Percentiles rank a stretch among this genome's conserved stretches.
Evolutionary conservation across 2,888 invertebrate genomes (phyloP).

Genomic region (Cerastis rubricosa): DNA sequence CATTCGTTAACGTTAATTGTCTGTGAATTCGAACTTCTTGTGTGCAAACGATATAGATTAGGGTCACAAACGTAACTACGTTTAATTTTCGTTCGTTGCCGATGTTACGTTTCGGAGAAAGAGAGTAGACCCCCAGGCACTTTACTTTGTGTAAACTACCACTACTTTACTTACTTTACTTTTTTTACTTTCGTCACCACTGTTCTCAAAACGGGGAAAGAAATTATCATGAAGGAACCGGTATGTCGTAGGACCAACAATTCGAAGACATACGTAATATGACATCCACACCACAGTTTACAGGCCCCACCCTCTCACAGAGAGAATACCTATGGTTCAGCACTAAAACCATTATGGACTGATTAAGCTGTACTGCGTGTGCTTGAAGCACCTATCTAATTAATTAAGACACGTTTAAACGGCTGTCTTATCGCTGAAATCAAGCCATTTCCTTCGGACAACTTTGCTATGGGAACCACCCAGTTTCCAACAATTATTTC

Average conservation of each 20-base stretch:
- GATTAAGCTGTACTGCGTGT: background rate
- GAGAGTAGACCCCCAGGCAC: too few species aligned
- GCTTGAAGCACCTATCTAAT: background rate
- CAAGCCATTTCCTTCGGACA: slow-evolving; percentile 4
- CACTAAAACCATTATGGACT: background rate
- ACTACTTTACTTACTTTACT: too few species aligned
- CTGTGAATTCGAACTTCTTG: too few species aligned
- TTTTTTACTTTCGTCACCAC: background rate
- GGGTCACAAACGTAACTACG: too few species aligned
- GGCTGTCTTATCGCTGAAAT: slow-evolving; percentile 2
- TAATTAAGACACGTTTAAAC: background rate
- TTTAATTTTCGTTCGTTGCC: too few species aligned
- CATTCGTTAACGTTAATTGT: too few species aligned
- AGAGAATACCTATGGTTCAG: background rate
- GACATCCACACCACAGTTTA: background rate
- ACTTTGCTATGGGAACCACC: slow-evolving; percentile 6
- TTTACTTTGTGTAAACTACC: background rate
- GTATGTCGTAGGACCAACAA: background rate
- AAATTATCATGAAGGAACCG: background rate
- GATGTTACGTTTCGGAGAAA: too few species aligned
- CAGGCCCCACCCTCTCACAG: background rate
- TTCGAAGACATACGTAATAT: background rate
- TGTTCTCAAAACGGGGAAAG: background rate
- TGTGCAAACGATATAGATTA: too few species aligned
- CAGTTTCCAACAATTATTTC: slow-evolving; percentile 10